Conservation (phyloP, 2,113 vertebrate species). For the Perccottus glenii region DNA sequence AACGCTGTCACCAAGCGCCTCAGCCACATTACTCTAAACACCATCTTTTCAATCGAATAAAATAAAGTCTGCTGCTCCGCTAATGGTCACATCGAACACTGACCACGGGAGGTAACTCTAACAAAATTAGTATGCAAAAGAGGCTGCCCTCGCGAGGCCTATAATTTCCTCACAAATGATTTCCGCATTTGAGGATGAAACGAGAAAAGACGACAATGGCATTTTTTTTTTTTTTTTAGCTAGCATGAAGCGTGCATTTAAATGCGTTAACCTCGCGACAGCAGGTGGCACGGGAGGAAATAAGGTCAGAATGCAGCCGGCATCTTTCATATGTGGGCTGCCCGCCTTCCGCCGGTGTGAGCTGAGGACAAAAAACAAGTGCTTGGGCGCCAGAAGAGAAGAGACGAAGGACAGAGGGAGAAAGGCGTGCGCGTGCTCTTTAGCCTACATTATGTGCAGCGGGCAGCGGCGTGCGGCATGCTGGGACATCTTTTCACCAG, state of each 20-base stretch:
- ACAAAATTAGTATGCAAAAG: conserved; percentile 99
- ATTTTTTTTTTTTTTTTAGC: conserved; percentile 62
- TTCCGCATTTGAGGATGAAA: conserved; percentile 94
- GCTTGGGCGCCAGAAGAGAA: conserved; percentile 22
- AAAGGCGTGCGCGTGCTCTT: conserved; percentile 63
- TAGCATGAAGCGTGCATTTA: conserved; percentile 82
- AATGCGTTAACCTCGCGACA: conserved; percentile 91
- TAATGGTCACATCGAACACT: conserved; percentile 90
- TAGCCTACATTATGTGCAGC: conserved; percentile 62
- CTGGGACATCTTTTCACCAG: conserved; percentile 76
- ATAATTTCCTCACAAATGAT: conserved; percentile 97
- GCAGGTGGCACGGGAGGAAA: conserved; percentile 89
- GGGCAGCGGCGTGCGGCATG: conserved; percentile 66
- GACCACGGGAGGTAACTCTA: conserved; percentile 96
- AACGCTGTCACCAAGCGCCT: conserved; percentile 40
- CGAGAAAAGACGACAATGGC: conserved; percentile 87
- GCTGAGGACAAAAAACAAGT: conserved; percentile 69
- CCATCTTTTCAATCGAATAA: conserved; percentile 64
- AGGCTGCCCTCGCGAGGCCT: conserved; percentile 91
- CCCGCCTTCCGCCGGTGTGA: conserved; percentile 63
- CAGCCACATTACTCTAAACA: conserved; percentile 62
- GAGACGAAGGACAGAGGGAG: conserved; percentile 54
- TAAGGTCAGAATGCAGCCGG: conserved; percentile 87
- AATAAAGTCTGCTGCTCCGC: conserved; percentile 80
- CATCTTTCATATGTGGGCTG: conserved; percentile 85